These are phyloP conservation scores for Magallana angulata DNA, from an alignment of 1,140 invertebrate genomes.

Conservation along the genomic window DNA sequence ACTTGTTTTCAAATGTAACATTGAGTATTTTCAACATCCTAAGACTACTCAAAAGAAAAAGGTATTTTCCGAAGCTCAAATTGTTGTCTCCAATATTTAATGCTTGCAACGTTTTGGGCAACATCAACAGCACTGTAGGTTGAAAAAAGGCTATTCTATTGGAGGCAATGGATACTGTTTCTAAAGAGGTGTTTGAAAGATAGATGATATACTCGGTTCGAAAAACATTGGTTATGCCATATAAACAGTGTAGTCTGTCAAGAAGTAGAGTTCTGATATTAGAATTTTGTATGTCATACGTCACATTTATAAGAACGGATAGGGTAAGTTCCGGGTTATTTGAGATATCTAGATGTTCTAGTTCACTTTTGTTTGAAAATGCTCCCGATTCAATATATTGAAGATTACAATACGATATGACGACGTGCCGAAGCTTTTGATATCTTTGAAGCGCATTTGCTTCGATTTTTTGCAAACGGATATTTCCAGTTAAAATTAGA, in stretches of 20 bases:
- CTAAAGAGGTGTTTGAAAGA: background rate
- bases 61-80: background rate
- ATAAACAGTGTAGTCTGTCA: background rate
- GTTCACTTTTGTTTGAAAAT: background rate
- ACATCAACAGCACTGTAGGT: background rate
- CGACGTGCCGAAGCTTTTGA: background rate
- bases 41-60: background rate
- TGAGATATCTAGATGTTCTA: slow-evolving; percentile 21
- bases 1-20: background rate
- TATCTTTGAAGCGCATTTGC: background rate
- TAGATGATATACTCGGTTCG: background rate
- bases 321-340: slow-evolving; percentile 14
- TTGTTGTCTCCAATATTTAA: slow-evolving; percentile 1
- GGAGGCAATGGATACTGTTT: background rate
- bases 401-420: slow-evolving; percentile 1
- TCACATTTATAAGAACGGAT: slow-evolving; percentile 10
- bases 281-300: background rate
- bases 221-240: background rate
- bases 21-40: background rate
- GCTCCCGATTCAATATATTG: background rate
- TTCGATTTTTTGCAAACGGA: background rate
- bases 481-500: background rate
- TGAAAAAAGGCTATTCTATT: slow-evolving; percentile 17
- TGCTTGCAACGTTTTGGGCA: background rate
- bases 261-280: background rate